These are phyloP conservation scores for Apamea crenata DNA, from an alignment of 2,888 invertebrate genomes.

Conservation along the genomic window DNA sequence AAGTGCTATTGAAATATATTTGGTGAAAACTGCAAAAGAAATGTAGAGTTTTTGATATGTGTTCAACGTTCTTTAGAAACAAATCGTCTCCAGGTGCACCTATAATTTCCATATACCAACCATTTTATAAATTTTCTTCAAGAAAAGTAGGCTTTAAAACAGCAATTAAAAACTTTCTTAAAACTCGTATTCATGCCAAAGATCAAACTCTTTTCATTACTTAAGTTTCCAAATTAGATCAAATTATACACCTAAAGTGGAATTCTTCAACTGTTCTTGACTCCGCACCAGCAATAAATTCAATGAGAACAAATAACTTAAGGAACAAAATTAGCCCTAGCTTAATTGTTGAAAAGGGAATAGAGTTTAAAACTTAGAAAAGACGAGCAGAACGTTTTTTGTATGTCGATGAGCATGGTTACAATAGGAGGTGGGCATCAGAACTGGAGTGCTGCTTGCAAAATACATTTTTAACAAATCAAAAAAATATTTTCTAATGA, in stretches of 20 bases:
- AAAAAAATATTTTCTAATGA: not conserved
- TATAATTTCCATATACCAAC: not conserved
- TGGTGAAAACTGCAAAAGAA: not conserved
- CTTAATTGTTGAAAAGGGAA: conserved; percentile 82
- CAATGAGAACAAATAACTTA: conserved; percentile 84
- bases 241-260: conserved; percentile 80
- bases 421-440: not conserved
- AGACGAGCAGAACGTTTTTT: conserved; percentile 73
- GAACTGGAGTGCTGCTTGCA: not conserved
- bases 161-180: conserved; percentile 48
- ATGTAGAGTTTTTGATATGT: too few relatives aligned
- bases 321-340: conserved; percentile 82
- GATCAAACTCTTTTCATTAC: conserved; percentile 64
- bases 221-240: conserved; percentile 68
- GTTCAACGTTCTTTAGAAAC: not conserved
- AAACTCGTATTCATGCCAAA: conserved; percentile 41
- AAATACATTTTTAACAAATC: not conserved
- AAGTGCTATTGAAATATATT: not conserved
- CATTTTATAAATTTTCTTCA: conserved; percentile 8
- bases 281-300: conserved; percentile 83
- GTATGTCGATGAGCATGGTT: conserved; percentile 67
- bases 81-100: not conserved
- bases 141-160: conserved; percentile 26
- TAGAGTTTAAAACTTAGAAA: conserved; percentile 75
- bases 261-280: conserved; percentile 81